These are phyloP conservation scores for Drosophila baimaii DNA, from an alignment of 1,140 invertebrate species.

Conservation along the genomic window DNA sequence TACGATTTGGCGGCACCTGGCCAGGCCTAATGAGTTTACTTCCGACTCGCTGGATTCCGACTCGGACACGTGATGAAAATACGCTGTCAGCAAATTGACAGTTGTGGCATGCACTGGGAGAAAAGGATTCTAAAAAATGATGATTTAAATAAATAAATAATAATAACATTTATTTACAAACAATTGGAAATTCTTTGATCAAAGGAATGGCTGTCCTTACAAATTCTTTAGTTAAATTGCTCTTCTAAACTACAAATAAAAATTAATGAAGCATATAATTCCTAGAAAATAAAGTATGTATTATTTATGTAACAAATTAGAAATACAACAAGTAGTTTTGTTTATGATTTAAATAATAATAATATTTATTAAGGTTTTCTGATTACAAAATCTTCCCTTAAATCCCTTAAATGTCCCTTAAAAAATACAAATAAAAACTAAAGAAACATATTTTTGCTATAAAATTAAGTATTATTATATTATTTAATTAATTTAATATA, in stretches of 20 bases:
- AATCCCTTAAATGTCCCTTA: not conserved
- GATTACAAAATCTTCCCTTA: too few relatives aligned
- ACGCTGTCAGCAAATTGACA: constrained; percentile 54
- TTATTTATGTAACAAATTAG: too few relatives aligned
- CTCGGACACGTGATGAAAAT: constrained; percentile 61
- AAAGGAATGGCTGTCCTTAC: too few relatives aligned
- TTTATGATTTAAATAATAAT: not conserved
- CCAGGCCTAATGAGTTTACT: constrained; percentile 32
- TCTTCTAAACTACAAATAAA: too few relatives aligned
- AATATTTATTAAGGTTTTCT: not conserved
- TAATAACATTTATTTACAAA: too few relatives aligned
- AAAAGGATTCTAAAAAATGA: too few relatives aligned
- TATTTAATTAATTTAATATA: too few relatives aligned
- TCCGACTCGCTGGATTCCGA: constrained; percentile 19
- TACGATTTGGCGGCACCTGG: constrained; percentile 25
- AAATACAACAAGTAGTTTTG: not conserved
- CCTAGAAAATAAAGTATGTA: too few relatives aligned
- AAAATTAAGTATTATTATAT: not conserved
- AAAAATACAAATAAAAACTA: not conserved
- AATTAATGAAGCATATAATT: too few relatives aligned
- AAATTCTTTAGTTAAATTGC: too few relatives aligned
- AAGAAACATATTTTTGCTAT: not conserved
- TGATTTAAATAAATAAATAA: too few relatives aligned
- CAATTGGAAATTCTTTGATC: too few relatives aligned
- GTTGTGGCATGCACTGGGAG: not conserved